Base-by-base conservation (phyloP, 2,113 vertebrate genomes). In the Heloderma charlesbogerti region DNA sequence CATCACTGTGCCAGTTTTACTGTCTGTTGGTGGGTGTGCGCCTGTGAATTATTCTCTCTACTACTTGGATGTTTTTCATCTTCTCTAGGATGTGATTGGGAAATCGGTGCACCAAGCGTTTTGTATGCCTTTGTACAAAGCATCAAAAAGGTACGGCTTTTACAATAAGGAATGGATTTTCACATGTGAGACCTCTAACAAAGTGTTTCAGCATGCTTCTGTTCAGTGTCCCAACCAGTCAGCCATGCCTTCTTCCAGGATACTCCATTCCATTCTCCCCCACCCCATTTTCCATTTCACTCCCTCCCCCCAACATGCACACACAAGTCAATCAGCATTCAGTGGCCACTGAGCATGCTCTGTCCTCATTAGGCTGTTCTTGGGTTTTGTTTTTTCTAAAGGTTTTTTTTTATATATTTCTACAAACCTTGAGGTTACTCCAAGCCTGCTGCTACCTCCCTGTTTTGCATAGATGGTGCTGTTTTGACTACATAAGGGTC, bases 21-120 rank as follows among this genome's bases (percentile, higher is more conserved):
- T 63, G 51, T 51, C 16, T 66, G 27, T 34, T 57, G 85, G 22
- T 86, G 43, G 86, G 20, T 86, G 7, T 48, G 18, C 88, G 31
- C 60, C 63, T 92, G 4, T 86, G 2, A 88, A 7, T 79, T 91
- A 34, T 57, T 92, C 1, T 92, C 54, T 78, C 3, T 88, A 43
- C 31, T 29, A 78, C 92, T 92, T 93, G 18, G 82, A 84, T 95
- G 1, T 88, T 90, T 94, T 93, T 0, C 84, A 71, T 95, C 29
- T 22, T 95, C 94, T 82, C 82, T 94, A 98, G 98, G 97, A 98
- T 95, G 96, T 98, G 71, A 99, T 99, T 95, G 99, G 99, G 48
- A 98, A 97, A 90, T 99, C 99, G 0, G 98, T 99, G 72, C 98
- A 96, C 94, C 98, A 98, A 95, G 98, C 98, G 25, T 91, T 97